Evolutionary conservation across 2,797 vertebrate genomes (phyloP), one percentile per base, ranked within the genome.

Genomic region (Chelon labrosus): DNA sequence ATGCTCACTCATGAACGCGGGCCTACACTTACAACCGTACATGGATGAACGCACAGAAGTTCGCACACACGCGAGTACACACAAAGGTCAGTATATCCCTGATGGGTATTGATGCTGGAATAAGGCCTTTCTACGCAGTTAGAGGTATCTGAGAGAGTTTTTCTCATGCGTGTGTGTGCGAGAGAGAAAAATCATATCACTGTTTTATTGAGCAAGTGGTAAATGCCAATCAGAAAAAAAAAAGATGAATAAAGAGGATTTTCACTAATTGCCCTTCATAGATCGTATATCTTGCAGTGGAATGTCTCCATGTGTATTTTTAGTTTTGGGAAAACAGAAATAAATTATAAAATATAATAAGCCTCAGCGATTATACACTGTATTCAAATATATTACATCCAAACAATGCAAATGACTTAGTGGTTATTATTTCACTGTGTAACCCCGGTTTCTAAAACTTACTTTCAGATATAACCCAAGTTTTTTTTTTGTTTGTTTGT

Each of bases 41-140:
- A 58, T 54, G 53, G 50, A 55, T 55, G 56, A 57, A 70, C 38
- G 49, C 19, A 7, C 55, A 22, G 46, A 50, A 14, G 10, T 3
- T 41, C 7, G 1, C 50, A 39, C 51, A 37, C 27, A 56, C 47
- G 61, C 50, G 57, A 44, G 49, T 41, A 52, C 54, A 64, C 67
- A 72, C 22, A 84, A 76, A 85, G 81, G 81, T 87, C 85, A 79
- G 56, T 44, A 47, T 71, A 47, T 38, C 31, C 53, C 60, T 58
- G 42, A 63, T 79, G 73, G 68, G 57, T 49, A 49, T 31, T 50
- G 55, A 65, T 53, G 63, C 56, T 73, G 64, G 50, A 75, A 41
- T 46, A 31, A 19, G n/a, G 35, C 51, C 14, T 7, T 3, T 11
- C 2, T 11, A 16, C 20, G 16, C 22, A 37, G 49, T 56, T 11